Evolutionary conservation across 2,797 vertebrate species (phyloP).

Genomic region (Graptemys geographica): DNA sequence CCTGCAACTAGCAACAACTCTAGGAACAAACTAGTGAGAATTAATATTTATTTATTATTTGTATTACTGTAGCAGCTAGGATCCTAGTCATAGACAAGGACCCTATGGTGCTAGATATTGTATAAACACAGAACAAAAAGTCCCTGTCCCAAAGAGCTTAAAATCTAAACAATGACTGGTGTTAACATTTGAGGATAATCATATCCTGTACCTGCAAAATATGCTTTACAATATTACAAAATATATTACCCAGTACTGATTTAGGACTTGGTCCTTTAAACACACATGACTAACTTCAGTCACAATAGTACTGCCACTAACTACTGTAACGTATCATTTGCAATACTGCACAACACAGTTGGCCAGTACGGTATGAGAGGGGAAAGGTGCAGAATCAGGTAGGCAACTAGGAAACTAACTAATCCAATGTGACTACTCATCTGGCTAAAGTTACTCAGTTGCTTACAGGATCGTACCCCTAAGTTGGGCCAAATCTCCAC

Average conservation of each 20-base stretch:
- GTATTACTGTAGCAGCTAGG: background rate
- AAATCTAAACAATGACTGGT: background rate
- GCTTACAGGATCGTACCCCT: background rate
- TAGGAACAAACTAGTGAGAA: background rate
- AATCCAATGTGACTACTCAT: background rate
- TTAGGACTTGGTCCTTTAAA: background rate
- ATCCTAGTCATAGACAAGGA: background rate
- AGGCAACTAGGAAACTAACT: constrained; percentile 3
- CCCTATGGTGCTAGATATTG: background rate
- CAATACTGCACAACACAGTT: background rate
- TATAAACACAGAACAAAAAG: background rate
- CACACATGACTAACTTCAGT: background rate
- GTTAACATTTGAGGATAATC: background rate
- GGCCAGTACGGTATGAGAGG: background rate
- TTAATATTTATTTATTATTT: background rate
- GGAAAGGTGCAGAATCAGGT: background rate
- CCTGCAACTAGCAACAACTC: background rate
- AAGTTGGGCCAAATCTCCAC: background rate
- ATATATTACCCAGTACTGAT: background rate
- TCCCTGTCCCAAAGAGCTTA: background rate
- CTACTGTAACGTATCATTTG: background rate
- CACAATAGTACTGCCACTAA: background rate
- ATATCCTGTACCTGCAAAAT: background rate
- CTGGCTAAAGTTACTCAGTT: background rate
- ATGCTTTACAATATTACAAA: background rate